Conservation (phyloP, 2,888 invertebrate species). For the Ormyrus labotus region DNA sequence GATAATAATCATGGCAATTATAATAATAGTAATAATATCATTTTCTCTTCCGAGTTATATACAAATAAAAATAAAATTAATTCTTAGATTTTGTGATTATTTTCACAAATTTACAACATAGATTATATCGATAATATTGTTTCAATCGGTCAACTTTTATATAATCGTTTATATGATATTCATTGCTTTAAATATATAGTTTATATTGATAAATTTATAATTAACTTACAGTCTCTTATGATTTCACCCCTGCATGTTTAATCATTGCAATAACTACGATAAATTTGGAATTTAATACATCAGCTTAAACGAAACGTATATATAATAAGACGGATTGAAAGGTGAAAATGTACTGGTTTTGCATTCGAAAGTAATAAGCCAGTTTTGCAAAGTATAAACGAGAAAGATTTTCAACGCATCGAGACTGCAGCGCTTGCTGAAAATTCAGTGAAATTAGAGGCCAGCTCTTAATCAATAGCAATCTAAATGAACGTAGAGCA, state of each 20-base stretch:
- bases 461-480: constrained; percentile 52
- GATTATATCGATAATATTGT: constrained; percentile 25
- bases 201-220: constrained; percentile 39
- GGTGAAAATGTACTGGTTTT: too few relatives aligned
- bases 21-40: not conserved
- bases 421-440: not conserved
- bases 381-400: constrained; percentile 8
- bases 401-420: not conserved
- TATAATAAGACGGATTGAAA: too few relatives aligned
- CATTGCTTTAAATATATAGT: constrained; percentile 45
- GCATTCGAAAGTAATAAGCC: too few relatives aligned
- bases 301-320: too few relatives aligned
- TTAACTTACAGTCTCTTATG: constrained; percentile 37
- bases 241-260: constrained; percentile 19
- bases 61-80: constrained; percentile 43
- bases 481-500: constrained; percentile 46
- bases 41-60: constrained; percentile 14
- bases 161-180: constrained; percentile 22
- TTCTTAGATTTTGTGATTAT: constrained; percentile 2
- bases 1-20: not conserved
- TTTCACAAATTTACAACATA: constrained; percentile 5
- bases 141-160: constrained; percentile 27
- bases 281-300: not conserved
- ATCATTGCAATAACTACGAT: constrained; percentile 9
- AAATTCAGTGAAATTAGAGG: constrained; percentile 48